These are phyloP conservation scores for silkworm (Bombyx mori) DNA, from an alignment of 1,140 invertebrate species.

Conservation along the genomic window ASM3026992v2 NC_085113.1:11110501-11111000, in stretches of 20 bases:
- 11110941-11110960: too few relatives aligned
- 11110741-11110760: conserved; percentile 10
- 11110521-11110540: conserved; percentile 15
- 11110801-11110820: too few relatives aligned
- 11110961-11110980: too few relatives aligned
- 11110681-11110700: conserved; percentile 13
- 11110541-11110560: conserved; percentile 23
- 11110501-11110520: neutral
- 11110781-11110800: too few relatives aligned
- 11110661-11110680: conserved; percentile 14
- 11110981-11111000: too few relatives aligned
- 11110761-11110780: too few relatives aligned
- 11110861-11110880: too few relatives aligned
- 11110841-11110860: too few relatives aligned
- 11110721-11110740: conserved; percentile 43
- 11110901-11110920: too few relatives aligned
- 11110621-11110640: conserved; percentile 9
- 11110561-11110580: conserved; percentile 14
- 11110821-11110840: too few relatives aligned
- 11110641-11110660: conserved; percentile 1
- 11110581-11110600: conserved; percentile 9
- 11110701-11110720: conserved; percentile 23
- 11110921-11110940: too few relatives aligned
- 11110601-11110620: conserved; percentile 9
- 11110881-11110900: too few relatives aligned